These are phyloP conservation scores for Drosophila paranaensis DNA, from an alignment of 2,888 invertebrate species.

Conservation along the genomic window DNA sequence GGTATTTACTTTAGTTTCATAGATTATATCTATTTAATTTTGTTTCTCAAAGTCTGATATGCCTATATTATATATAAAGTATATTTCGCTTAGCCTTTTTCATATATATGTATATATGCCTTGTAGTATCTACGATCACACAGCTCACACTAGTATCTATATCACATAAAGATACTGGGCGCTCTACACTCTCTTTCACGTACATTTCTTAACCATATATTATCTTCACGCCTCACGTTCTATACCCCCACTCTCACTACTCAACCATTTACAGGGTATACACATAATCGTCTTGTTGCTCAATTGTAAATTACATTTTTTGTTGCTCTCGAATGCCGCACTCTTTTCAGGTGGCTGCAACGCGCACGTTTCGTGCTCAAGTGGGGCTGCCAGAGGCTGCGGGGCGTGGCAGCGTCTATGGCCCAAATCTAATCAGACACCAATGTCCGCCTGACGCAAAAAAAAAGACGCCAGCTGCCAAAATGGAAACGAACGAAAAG, in stretches of 20 bases:
- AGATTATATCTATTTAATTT: not conserved
- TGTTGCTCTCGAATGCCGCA: slow-evolving; percentile 28
- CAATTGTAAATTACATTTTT: slow-evolving; percentile 46
- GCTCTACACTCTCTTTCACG: too few species aligned
- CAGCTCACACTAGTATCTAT: too few species aligned
- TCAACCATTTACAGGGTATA: slow-evolving; percentile 14
- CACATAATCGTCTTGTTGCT: slow-evolving; percentile 34
- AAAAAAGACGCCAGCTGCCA: slow-evolving; percentile 22
- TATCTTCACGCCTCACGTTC: not conserved
- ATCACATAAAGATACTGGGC: not conserved
- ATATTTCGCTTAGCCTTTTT: not conserved
- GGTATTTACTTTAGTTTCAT: not conserved
- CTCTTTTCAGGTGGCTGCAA: slow-evolving; percentile 14
- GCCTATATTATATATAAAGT: not conserved
- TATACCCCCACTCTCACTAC: not conserved
- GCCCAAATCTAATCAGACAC: slow-evolving; percentile 66
- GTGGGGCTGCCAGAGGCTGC: slow-evolving; percentile 19
- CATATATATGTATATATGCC: too few species aligned
- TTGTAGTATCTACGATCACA: not conserved
- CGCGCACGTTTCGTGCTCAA: slow-evolving; percentile 61
- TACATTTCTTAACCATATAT: not conserved
- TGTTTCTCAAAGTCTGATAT: not conserved
- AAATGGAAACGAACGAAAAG: slow-evolving; percentile 53
- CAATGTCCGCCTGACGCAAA: slow-evolving; percentile 57
- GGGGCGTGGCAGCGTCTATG: slow-evolving; percentile 32